Base-by-base conservation (phyloP, 2,888 invertebrate genomes). In the Sinohyriopsis cumingii region DNA sequence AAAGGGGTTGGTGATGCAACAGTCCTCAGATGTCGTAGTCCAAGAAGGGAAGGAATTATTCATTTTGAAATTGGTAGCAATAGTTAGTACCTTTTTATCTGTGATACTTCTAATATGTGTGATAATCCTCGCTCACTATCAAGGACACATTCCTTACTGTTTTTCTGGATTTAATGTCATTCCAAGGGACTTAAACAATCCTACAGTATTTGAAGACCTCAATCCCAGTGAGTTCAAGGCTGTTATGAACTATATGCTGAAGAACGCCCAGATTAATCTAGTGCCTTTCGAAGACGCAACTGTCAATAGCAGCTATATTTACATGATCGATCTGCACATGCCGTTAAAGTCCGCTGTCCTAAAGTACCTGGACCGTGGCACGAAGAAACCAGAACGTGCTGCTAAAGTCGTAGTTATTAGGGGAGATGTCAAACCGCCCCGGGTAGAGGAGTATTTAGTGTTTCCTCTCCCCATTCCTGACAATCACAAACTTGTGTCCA, bases 401-500 rank as follows among this genome's bases (percentile, higher is more conserved):
- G 84, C 87, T 22, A 82, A 84, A 45, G 87, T 83, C 9, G 77
- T 84, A 0, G 70, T 87, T 19, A 80, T 81, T 53, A 72, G 87
- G 18, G 87, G 86, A 12, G 82, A 87, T 68, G n/a, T 79, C 28
- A 68, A 67, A 7, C 79, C 81, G 0, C 85, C 86, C 9, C 68
- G 76, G 22, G 82, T 86, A 3, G 86, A 87, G 68, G 87, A 87
- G 68, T 86, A 85, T 69, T 73, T 82, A 24, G 87, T 87, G 6
- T 83, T 84, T 2, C 84, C 84, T 3, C 67, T 86, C 20, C 86
- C 86, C 5, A 68, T 71, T 0, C 86, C 86, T 0, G 76, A 59
- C n/a, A 81, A 76, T 65, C 77, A 83, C 25, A 68, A 68, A 22
- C 73, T 76, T 15, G 78, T 82, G 9, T 75, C 80, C 67, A 85